Evolutionary conservation across 1,140 invertebrate species (phyloP), one percentile per base, ranked within the genome.

Genomic region (Macrostomum lignano): DNA sequence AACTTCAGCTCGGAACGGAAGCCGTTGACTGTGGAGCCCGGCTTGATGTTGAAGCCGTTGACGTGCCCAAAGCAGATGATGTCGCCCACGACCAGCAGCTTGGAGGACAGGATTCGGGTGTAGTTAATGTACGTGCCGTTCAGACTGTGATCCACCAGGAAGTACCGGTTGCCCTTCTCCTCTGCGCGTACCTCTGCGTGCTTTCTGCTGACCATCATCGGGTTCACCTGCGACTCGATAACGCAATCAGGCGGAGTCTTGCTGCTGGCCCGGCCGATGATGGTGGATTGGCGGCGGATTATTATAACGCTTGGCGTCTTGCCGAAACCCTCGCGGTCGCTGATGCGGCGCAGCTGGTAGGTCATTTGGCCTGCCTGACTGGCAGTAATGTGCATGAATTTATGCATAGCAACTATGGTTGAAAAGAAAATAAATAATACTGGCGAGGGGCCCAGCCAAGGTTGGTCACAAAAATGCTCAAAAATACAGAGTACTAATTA

Each of bases 51-150:
- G 10, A 30, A 28, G 10, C 47, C 47, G 33, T 51, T 47, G 17
- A 51, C 40, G 30, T 48, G 48, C 10, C 47, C 47, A 38, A 48
- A 48, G 30, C 48, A 49, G 38, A 48, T 41, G n/a, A 51, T 33
- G 24, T 51, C 48, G 10, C 45, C 44, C 17, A 44, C 42, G 9
- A 38, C 13, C 10, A 48, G 35, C 19, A 17, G 15, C 15, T 17
- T 25, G 9, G 30, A 17, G n/a, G 20, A n/a, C 36, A 43, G 38
- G 15, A 48, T 46, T 14, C 47, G 21, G 14, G 21, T 32, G 36
- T 49, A 47, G 31, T 48, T 51, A 24, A 48, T 41, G 31, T 51
- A 48, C 10, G 48, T 48, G 5, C 47, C 47, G 28, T 48, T 48
- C 17, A 48, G 35, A 22, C 34, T 31, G 21, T 39, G 25, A 33